A percentile compares a stretch with the other conserved stretches of the same genome.
Evolutionary conservation across 2,888 invertebrate species (phyloP).

Genomic region (Biston betularia): DNA sequence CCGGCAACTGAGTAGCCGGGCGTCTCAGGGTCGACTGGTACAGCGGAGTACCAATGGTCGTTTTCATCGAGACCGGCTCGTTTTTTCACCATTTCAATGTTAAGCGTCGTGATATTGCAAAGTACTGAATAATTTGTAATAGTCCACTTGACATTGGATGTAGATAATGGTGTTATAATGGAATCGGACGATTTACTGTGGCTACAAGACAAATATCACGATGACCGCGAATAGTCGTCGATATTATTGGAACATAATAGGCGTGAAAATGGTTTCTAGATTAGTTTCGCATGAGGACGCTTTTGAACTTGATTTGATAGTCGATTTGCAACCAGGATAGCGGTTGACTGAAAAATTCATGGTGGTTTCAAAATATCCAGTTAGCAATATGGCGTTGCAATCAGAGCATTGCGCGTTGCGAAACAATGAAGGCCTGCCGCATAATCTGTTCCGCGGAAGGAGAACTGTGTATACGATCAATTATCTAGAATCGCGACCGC

Average conservation of each 20-base stretch:
- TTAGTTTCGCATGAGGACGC: constrained; percentile 21
- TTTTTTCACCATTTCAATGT: constrained; percentile 75
- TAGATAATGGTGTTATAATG: constrained; percentile 48
- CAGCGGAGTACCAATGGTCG: constrained; percentile 59
- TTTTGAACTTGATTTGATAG: constrained; percentile 24
- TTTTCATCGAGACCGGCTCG: constrained; percentile 63
- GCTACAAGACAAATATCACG: constrained; percentile 32
- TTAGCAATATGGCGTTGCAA: constrained; percentile 72
- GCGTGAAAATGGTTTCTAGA: constrained; percentile 25
- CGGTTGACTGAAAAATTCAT: constrained; percentile 43
- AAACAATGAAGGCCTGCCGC: constrained; percentile 76
- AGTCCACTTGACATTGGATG: constrained; percentile 60
- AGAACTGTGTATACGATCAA: constrained; percentile 62
- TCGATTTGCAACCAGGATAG: constrained; percentile 20
- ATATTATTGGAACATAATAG: constrained; percentile 27
- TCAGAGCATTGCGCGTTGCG: constrained; percentile 82
- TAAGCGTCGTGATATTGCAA: constrained; percentile 62
- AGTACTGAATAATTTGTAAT: constrained; percentile 58
- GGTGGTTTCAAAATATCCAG: constrained; percentile 66
- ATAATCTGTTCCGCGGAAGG: constrained; percentile 75
- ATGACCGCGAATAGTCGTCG: constrained; percentile 19
- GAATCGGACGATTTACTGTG: constrained; percentile 25
- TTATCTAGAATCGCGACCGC: constrained; percentile 36
- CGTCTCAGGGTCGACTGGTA: constrained; percentile 82
- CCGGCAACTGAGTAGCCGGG: constrained; percentile 68